Base-by-base conservation (phyloP, 2,797 vertebrate genomes). In the Microctenopoma stevenorrisi region DNA sequence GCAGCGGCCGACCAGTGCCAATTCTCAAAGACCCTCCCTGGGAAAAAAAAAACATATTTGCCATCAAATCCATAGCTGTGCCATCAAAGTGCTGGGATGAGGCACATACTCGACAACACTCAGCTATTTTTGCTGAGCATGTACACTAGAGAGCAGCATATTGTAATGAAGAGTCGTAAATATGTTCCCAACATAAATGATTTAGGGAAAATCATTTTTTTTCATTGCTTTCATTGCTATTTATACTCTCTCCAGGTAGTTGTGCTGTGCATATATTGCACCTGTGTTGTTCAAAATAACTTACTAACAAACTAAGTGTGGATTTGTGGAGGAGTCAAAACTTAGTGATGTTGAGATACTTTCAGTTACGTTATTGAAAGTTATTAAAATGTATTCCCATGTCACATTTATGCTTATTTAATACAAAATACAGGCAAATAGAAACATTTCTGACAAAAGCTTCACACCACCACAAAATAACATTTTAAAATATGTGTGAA, bases 161-260 rank as follows among this genome's bases (percentile, higher is more conserved):
- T 25, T 85, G 33, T 58, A 66, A 79, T 76, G 69, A 83, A 82
- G 58, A 82, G 71, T 64, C 66, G 54, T 78, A 83, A 80, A 84
- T 81, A 72, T 75, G 73, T 65, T 16, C 40, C 30, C 30, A 61
- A 48, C 59, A 62, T 65, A 76, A 85, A 28, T 63, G 58, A 74
- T 61, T 60, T 66, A 42, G 40, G 13, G 40, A 42, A 42, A 42
- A 76, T 65, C 25, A 48, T 82, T 84, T 70, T 77, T 65, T 80
- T 64, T 69, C 78, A 89, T 85, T 77, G 81, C 64, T 44, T 26
- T 59, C 47, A 64, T 69, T 22, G 22, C 53, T 65, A 79, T 51
- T 71, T 75, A 75, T 68, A 66, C 68, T 72, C 68, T 75, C 69
- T 80, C 72, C 0, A 12, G 69, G 74, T 68, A 38, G 33, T 38